Evolutionary conservation across 2,113 vertebrate genomes (phyloP), one percentile per base, ranked within the genome.

Genomic region (Loxodonta africana): DNA sequence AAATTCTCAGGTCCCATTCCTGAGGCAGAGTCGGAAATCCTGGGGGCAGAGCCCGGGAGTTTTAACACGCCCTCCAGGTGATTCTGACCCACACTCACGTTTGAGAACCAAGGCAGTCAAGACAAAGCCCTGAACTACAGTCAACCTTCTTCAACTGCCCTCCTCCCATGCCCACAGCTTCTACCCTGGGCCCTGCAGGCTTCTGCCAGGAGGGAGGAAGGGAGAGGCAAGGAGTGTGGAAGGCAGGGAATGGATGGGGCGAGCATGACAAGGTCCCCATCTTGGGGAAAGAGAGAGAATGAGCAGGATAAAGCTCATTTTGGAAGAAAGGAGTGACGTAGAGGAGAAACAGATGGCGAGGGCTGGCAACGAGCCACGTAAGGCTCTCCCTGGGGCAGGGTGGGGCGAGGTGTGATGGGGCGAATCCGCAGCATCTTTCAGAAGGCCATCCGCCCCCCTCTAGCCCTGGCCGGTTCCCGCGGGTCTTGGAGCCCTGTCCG

Each of bases 401-500:
- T 11, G 25, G 18, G 14, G 23, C 6, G 14, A 46, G n/a, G 25
- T 0, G 33, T 37, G 41, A 15, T 3, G 25, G 8, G 37, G 25
- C 7, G 2, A 23, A 67, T 30, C 46, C 1, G 6, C 0, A 26
- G 46, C 84, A 11, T 30, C 28, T 94, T 71, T 28, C 69, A 10
- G n/a, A 11, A 77, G 67, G 46, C n/a, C 62, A 3, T 21, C 9
- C 2, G 2, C 37, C 81, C 28, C 37, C 11, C 48, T 60, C 28
- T 17, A 0, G n/a, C 10, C 30, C 2, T 2, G 53, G 80, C 25
- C 1, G 6, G 26, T 8, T 44, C 37, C 2, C 7, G 6, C 28
- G 17, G 71, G 23, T 15, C 69, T 30, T 8, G 91, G 28, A 14
- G 51, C 33, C 44, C 26, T 4, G 2, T 28, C 26, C 1, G 0